These are phyloP conservation scores for Andrena minutula DNA, from an alignment of 2,888 invertebrate species.

Conservation along the genomic window DNA sequence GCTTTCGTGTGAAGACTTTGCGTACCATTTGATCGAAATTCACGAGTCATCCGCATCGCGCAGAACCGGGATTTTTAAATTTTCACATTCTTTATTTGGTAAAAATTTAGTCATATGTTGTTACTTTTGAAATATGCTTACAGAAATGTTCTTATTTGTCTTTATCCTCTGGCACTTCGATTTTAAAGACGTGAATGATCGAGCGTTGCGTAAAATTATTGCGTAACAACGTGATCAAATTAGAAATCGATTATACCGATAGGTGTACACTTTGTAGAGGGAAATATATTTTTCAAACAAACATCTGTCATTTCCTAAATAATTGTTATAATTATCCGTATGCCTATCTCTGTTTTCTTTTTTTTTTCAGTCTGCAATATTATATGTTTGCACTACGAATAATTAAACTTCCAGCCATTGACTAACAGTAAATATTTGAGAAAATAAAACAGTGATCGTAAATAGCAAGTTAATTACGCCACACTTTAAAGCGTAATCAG, in stretches of 20 bases:
- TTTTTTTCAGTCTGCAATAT: too few relatives aligned
- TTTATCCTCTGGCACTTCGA: not conserved
- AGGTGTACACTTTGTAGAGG: too few relatives aligned
- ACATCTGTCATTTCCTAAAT: too few relatives aligned
- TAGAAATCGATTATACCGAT: too few relatives aligned
- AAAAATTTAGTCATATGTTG: not conserved
- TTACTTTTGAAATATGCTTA: not conserved
- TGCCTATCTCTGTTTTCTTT: too few relatives aligned
- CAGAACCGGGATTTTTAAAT: not conserved
- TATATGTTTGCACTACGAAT: too few relatives aligned
- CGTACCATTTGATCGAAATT: not conserved
- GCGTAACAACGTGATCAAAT: too few relatives aligned
- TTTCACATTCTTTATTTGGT: not conserved
- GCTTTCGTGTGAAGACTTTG: not conserved
- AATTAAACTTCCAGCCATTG: too few relatives aligned
- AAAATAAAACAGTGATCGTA: not conserved
- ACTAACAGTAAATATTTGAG: not conserved
- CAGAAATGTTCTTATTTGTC: not conserved
- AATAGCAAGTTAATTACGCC: not conserved
- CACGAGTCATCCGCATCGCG: not conserved
- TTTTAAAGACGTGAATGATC: not conserved
- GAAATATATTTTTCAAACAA: too few relatives aligned
- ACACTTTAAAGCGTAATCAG: not conserved
- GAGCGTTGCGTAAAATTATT: too few relatives aligned
- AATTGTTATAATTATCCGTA: too few relatives aligned